These are phyloP conservation scores for Synodontis membranacea DNA, from an alignment of 2,113 vertebrate species.

Conservation along the genomic window DNA sequence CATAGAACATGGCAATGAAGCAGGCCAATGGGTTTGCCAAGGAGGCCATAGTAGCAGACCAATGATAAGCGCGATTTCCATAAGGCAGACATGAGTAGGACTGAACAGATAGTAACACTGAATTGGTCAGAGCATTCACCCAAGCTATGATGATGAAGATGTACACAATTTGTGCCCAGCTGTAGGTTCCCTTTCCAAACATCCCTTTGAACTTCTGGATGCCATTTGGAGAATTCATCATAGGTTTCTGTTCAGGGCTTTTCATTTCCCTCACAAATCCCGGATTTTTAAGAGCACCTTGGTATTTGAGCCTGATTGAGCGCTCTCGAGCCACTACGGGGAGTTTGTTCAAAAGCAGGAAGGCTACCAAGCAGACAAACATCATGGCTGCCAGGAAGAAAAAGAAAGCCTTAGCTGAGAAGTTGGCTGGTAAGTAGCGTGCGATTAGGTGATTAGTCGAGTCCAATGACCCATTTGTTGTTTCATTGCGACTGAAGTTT, in stretches of 20 bases:
- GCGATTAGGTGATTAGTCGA: neutral
- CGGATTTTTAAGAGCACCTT: neutral
- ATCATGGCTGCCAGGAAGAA: slow-evolving; percentile 78
- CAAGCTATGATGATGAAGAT: slow-evolving; percentile 76
- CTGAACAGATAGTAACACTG: slow-evolving; percentile 78
- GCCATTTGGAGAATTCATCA: slow-evolving; percentile 54
- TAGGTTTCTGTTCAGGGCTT: slow-evolving; percentile 59
- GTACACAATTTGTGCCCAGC: slow-evolving; percentile 65
- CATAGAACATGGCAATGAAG: slow-evolving; percentile 74
- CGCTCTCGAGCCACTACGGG: slow-evolving; percentile 61
- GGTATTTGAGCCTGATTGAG: slow-evolving; percentile 39
- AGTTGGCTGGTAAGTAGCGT: slow-evolving; percentile 71
- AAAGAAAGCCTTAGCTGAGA: slow-evolving; percentile 76
- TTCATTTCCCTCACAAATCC: slow-evolving; percentile 24
- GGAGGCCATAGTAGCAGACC: slow-evolving; percentile 72
- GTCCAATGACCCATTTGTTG: slow-evolving; percentile 13
- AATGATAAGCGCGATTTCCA: slow-evolving; percentile 74
- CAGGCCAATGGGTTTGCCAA: slow-evolving; percentile 81
- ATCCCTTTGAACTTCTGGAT: slow-evolving; percentile 44
- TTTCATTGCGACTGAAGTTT: slow-evolving; percentile 48
- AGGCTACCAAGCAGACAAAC: slow-evolving; percentile 71
- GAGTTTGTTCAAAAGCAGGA: slow-evolving; percentile 75
- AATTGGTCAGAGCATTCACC: slow-evolving; percentile 76
- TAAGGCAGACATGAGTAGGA: slow-evolving; percentile 83
- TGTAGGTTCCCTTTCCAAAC: slow-evolving; percentile 64